These are phyloP conservation scores for Sander vitreus DNA, from an alignment of 2,113 vertebrate genomes.

Conservation along the genomic window DNA sequence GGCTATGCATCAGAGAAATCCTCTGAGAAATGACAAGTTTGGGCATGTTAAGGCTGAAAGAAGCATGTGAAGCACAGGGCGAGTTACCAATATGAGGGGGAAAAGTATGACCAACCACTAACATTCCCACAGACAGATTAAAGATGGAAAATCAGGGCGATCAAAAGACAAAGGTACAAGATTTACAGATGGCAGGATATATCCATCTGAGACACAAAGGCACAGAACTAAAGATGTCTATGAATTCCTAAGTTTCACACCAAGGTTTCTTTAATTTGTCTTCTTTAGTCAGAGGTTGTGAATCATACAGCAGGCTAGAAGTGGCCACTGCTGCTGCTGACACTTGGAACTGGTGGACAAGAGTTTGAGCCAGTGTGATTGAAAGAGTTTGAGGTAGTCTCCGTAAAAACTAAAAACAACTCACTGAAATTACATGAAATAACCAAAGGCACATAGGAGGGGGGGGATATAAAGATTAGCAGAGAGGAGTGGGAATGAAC, in stretches of 20 bases:
- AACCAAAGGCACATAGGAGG: background rate
- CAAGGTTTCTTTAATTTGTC: constrained; percentile 23
- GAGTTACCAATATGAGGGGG: background rate
- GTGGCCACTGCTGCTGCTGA: background rate
- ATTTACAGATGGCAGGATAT: constrained; percentile 10
- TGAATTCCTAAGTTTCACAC: background rate
- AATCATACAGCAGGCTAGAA: background rate
- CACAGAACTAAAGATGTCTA: constrained; percentile 10
- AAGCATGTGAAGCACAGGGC: constrained; percentile 9
- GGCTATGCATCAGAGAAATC: constrained; percentile 33
- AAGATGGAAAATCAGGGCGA: background rate
- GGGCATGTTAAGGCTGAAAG: constrained; percentile 14
- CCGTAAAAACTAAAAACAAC: constrained; percentile 24
- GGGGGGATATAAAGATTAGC: background rate
- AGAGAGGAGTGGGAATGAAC: constrained; percentile 21
- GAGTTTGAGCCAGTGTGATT: constrained; percentile 16
- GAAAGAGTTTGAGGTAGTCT: constrained; percentile 13
- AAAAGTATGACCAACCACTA: background rate
- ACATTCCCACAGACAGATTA: constrained; percentile 1
- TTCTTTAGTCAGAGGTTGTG: constrained; percentile 8
- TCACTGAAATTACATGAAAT: constrained; percentile 27
- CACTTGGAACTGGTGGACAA: background rate
- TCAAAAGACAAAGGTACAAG: constrained; percentile 11
- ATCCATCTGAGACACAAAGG: constrained; percentile 3
- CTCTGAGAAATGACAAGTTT: constrained; percentile 34